Conservation (phyloP, 2,888 invertebrate species). For the Sinotaia quadrata region DNA sequence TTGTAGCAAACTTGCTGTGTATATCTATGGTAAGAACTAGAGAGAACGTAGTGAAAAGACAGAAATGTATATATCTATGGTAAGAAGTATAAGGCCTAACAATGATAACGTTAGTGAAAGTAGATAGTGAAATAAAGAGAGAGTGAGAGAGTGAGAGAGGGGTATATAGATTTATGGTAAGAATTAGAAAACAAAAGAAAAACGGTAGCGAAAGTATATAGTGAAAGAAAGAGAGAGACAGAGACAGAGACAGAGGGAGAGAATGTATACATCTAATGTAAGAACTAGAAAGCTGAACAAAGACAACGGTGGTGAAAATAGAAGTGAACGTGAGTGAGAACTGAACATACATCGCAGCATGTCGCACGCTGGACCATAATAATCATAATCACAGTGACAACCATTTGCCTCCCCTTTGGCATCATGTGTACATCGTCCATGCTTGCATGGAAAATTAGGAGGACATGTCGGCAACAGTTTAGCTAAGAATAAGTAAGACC, state of each 20-base stretch:
- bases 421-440: slow-evolving; percentile 7
- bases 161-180: neutral
- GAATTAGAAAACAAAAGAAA: neutral
- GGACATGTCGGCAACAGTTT: slow-evolving; percentile 7
- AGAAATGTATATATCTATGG: too few relatives aligned
- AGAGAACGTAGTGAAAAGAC: too few relatives aligned
- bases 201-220: neutral
- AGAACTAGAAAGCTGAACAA: slow-evolving; percentile 1
- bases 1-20: too few relatives aligned
- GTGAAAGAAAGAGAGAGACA: neutral
- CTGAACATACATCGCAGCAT: slow-evolving; percentile 7
- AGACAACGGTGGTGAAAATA: slow-evolving; percentile 1
- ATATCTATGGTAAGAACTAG: too few relatives aligned
- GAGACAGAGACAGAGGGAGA: neutral
- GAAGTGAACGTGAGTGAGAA: too few relatives aligned
- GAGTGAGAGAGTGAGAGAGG: neutral
- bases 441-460: neutral
- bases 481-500: neutral
- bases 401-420: neutral
- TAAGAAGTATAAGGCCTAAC: too few relatives aligned
- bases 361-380: slow-evolving; percentile 17
- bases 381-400: slow-evolving; percentile 26
- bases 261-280: neutral
- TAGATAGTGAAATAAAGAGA: neutral
- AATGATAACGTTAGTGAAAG: too few relatives aligned